Evolutionary conservation across 2,113 vertebrate species (phyloP), one percentile per base, ranked within the genome.

Genomic region (Antidorcas marsupialis): DNA sequence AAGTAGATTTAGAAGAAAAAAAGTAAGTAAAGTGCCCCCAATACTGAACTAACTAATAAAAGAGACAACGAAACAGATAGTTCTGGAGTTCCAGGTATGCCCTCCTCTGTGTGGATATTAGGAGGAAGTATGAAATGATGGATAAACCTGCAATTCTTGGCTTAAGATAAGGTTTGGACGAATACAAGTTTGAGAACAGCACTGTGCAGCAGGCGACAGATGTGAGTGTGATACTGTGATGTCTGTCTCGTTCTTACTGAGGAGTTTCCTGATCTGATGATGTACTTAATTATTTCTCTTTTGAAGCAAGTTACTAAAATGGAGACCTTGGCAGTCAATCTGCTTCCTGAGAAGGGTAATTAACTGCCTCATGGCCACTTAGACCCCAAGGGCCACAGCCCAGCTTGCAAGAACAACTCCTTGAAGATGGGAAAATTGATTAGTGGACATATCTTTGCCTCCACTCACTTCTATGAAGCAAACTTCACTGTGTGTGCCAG

Each of bases 371-470:
- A 8, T 33, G 78, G 16, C 7, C 2, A 16, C n/a, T 86, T 57
- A 39, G 19, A 53, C 64, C 16, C 6, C 39, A 50, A 59, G 43
- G 23, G 5, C 52, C 85, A 30, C 25, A 30, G 76, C 14, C 13
- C 74, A 59, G 13, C 11, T 7, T 67, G 13, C 14, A 4, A 39
- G 39, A 89, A 8, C 2, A 23, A 9, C 6, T 36, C 3, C 28
- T 4, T 60, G 25, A 71, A 19, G 3, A 5, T 45, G 67, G 53
- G 16, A 43, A 14, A 43, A 62, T 0, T 52, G 47, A 55, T 17
- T 21, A 43, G 7, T 0, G 1, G 1, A 21, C 33, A 3, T 16
- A 4, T 1, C 1, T 9, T 17, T 27, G 36, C 7, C 53, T 50
- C 19, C 6, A 55, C 4, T 81, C 21, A 33, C 2, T 17, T 85